Evolutionary conservation across 1,140 invertebrate genomes (phyloP).

Genomic region (Frieseomelitta varia): DNA sequence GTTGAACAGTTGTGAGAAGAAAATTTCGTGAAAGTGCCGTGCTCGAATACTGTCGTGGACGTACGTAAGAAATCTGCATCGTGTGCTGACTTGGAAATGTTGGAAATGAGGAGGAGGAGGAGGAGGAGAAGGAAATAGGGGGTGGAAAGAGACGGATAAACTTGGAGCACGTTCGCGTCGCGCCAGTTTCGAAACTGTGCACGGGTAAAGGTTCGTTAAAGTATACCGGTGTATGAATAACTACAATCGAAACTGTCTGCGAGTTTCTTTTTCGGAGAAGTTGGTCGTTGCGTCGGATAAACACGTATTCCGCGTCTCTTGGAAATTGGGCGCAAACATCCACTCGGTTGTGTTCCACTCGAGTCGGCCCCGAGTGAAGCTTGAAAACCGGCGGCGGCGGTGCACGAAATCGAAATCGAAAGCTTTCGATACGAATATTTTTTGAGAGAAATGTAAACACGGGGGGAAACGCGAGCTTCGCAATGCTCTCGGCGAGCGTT

Average conservation of each 20-base stretch:
- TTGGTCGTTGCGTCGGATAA: background rate
- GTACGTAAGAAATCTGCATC: background rate
- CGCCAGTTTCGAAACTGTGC: constrained; percentile 21
- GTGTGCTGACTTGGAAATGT: constrained; percentile 6
- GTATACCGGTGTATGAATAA: constrained; percentile 34
- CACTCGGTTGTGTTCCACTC: background rate
- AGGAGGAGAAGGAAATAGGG: too few relatives aligned
- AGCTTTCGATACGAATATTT: background rate
- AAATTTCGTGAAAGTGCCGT: background rate
- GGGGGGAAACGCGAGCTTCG: background rate
- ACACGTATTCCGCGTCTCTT: constrained; percentile 8
- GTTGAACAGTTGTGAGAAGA: background rate
- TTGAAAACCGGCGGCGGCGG: background rate
- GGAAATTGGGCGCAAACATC: background rate
- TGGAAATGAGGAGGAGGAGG: too few relatives aligned
- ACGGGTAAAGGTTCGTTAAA: constrained; percentile 5
- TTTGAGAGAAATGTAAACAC: background rate
- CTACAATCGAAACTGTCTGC: constrained; percentile 9
- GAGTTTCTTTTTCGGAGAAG: constrained; percentile 19
- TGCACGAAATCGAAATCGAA: background rate
- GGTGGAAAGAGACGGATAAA: background rate
- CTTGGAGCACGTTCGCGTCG: background rate
- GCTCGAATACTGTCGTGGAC: background rate
- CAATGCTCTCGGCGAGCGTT: background rate
- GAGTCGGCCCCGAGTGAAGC: background rate